phyloP scores from a whole-genome alignment of 2,888 invertebrate genomes.

The Sycophila texana region DNA sequence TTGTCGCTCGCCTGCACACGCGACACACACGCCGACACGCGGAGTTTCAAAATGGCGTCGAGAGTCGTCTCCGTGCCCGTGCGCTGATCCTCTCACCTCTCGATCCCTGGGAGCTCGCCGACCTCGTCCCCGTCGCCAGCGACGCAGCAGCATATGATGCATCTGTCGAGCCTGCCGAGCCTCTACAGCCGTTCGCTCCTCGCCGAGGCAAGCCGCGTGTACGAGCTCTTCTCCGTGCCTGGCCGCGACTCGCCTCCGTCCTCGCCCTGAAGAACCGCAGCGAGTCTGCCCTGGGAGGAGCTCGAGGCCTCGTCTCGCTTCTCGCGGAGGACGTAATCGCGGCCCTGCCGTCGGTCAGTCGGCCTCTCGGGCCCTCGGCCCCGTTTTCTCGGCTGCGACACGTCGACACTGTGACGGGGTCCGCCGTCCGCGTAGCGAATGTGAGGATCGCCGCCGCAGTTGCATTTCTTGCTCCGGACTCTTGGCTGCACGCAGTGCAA shows the following conservation, averaged over 20 bases:
- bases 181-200: slow-evolving; percentile 37
- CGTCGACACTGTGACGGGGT: no score
- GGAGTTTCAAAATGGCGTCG: slow-evolving; percentile 32
- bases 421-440: no score
- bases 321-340: no score
- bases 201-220: slow-evolving; percentile 31
- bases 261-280: slow-evolving; percentile 18
- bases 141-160: slow-evolving; percentile 3
- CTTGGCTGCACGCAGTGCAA: no score
- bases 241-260: slow-evolving; percentile 14
- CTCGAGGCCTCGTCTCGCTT: no score
- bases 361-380: no score
- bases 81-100: not conserved
- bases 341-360: no score
- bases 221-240: slow-evolving; percentile 47
- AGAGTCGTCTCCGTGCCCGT: slow-evolving; percentile 28
- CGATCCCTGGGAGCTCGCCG: not conserved
- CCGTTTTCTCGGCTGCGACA: no score
- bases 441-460: no score
- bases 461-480: no score
- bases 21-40: not conserved
- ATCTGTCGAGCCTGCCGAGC: slow-evolving; percentile 21
- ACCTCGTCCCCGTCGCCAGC: not conserved
- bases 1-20: no score
- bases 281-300: no score